Base-by-base conservation (phyloP, 2,113 vertebrate genomes). In the Bubo bubo region DNA sequence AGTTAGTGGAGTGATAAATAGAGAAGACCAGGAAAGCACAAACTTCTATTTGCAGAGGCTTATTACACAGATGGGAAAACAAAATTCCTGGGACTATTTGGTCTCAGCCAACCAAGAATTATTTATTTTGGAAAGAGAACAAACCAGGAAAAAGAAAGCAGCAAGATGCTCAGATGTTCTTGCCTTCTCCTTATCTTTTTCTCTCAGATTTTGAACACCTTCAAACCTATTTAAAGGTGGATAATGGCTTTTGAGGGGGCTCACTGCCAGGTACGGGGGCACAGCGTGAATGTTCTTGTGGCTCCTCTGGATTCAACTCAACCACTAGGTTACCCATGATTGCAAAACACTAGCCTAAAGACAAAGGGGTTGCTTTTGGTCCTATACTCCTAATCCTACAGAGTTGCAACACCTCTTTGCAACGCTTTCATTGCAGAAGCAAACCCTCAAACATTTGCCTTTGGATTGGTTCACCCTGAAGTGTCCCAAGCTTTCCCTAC, bases 51-150 rank as follows among this genome's bases (percentile, higher is more conserved):
- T 93, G 84, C 87, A 94, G 80, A 79, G 37, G n/a, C 62, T 94
- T 90, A 86, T 82, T 90, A 93, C 28, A 79, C 90, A 94, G 81
- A 94, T 43, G 74, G 90, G 87, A 79, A 94, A 93, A 91, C 67
- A 90, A 91, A 91, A 95, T 91, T 96, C 74, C 45, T 88, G 93
- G 74, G 93, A 91, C 75, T 73, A 21, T 68, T 49, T 60, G 35
- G 71, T 86, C 75, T 86, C 89, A 91, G 87, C 59, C 73, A 90
- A 87, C 35, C 72, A 75, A 91, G 50, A 91, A 88, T 60, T 94
- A 91, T 79, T 91, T 93, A 79, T 79, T 84, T 93, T 95, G 91
- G 94, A 89, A 89, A 55, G 62, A 66, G 71, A 95, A 93, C 74
- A 93, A 94, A 64, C 52, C 73, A 79, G 43, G 17, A 34, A 32